phyloP scores from a whole-genome alignment of 1,140 invertebrate species.

The Cotesia vestalis region DNA sequence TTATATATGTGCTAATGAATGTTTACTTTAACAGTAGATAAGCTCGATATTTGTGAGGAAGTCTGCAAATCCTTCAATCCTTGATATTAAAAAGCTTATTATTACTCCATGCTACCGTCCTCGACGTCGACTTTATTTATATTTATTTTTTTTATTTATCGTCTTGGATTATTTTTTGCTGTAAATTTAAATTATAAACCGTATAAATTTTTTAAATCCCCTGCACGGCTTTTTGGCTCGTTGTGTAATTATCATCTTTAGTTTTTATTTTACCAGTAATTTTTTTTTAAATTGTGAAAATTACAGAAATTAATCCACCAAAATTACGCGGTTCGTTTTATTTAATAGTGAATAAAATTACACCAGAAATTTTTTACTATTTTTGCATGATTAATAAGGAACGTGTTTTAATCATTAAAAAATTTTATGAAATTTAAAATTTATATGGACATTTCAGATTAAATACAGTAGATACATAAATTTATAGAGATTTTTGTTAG shows the following conservation, averaged over 20 bases:
- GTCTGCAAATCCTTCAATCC: neutral
- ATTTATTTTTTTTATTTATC: neutral
- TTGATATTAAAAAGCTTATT: neutral
- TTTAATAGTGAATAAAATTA: too few relatives aligned
- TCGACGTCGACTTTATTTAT: constrained; percentile 10
- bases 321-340: too few relatives aligned
- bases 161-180: neutral
- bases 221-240: constrained; percentile 32
- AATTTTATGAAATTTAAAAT: too few relatives aligned
- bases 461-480: too few relatives aligned
- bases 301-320: too few relatives aligned
- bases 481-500: too few relatives aligned
- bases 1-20: neutral
- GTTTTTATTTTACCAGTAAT: neutral
- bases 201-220: neutral
- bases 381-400: too few relatives aligned
- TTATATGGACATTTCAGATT: too few relatives aligned
- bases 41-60: constrained; percentile 7
- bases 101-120: constrained; percentile 18
- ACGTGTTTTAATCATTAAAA: too few relatives aligned
- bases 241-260: constrained; percentile 10
- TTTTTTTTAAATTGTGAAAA: too few relatives aligned
- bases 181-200: too few relatives aligned
- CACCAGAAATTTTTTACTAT: too few relatives aligned
- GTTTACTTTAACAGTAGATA: constrained; percentile 12